Conservation (phyloP, 2,113 vertebrate genomes). For the Chloroceryle aenea region DNA sequence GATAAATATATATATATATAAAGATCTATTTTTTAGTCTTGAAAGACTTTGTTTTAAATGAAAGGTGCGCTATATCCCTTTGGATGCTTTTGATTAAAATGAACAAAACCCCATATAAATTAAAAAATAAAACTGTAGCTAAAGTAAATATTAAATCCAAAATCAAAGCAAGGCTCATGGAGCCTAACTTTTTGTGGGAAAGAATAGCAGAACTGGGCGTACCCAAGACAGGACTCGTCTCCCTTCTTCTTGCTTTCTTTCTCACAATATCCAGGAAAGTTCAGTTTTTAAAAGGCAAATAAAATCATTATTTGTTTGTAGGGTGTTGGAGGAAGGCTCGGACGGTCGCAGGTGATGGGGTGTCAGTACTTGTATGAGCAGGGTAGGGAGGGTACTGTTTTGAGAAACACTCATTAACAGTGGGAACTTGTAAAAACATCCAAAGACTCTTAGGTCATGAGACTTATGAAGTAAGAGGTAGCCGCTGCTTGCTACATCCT, state of each 20-base stretch:
- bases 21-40: slow-evolving; percentile 87
- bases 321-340: not conserved
- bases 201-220: not conserved
- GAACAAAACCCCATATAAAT: slow-evolving; percentile 68
- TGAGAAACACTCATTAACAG: slow-evolving; percentile 60
- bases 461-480: not conserved
- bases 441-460: not conserved
- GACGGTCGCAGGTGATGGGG: not conserved
- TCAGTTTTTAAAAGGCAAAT: not conserved
- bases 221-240: not conserved
- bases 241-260: slow-evolving; percentile 25
- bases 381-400: slow-evolving; percentile 10
- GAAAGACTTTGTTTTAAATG: slow-evolving; percentile 86
- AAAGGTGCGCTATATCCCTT: slow-evolving; percentile 88
- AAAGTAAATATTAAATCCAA: slow-evolving; percentile 53
- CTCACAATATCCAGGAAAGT: slow-evolving; percentile 30
- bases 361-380: not conserved
- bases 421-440: not conserved
- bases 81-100: slow-evolving; percentile 76
- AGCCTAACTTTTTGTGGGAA: slow-evolving; percentile 53
- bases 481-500: slow-evolving; percentile 1
- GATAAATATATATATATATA: slow-evolving; percentile 85
- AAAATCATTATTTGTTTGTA: not conserved
- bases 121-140: slow-evolving; percentile 64
- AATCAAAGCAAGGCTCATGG: slow-evolving; percentile 45